Conservation (phyloP, 2,888 invertebrate species). For the Mythimna pallens region DNA sequence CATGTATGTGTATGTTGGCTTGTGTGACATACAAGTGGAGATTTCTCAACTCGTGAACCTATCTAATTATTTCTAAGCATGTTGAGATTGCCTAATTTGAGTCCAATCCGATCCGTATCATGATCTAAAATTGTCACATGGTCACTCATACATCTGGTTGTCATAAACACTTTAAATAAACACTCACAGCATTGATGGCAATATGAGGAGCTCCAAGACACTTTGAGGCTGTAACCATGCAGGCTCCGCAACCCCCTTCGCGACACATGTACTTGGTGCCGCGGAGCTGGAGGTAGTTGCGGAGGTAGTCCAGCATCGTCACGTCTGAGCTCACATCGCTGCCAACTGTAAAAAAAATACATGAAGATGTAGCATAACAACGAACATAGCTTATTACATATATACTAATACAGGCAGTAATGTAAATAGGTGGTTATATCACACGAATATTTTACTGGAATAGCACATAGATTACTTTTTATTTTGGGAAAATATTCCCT, state of each 20-base stretch:
- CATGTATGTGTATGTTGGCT: not conserved
- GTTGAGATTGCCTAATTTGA: not conserved
- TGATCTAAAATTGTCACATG: not conserved
- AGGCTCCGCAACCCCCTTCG: constrained; percentile 93
- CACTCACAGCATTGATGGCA: constrained; percentile 92
- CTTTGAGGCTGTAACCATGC: constrained; percentile 85
- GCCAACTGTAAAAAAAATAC: constrained; percentile 47
- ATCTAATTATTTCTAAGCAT: not conserved
- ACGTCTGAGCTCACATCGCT: constrained; percentile 73
- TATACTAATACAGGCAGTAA: no score
- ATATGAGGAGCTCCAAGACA: constrained; percentile 70
- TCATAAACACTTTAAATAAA: not conserved
- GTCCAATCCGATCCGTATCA: not conserved
- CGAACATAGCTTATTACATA: no score
- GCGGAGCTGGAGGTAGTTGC: constrained; percentile 88
- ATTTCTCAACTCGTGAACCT: not conserved
- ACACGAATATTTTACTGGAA: no score
- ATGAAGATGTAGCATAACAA: not conserved
- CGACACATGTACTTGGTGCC: constrained; percentile 93
- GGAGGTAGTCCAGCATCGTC: constrained; percentile 90
- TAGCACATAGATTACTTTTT: no score
- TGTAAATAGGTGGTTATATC: no score
- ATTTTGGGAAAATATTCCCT: no score
- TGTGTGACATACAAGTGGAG: not conserved
- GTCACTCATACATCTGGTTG: not conserved